Evolutionary conservation across 2,797 vertebrate species (phyloP).

Genomic region (Simalia tracyae): DNA sequence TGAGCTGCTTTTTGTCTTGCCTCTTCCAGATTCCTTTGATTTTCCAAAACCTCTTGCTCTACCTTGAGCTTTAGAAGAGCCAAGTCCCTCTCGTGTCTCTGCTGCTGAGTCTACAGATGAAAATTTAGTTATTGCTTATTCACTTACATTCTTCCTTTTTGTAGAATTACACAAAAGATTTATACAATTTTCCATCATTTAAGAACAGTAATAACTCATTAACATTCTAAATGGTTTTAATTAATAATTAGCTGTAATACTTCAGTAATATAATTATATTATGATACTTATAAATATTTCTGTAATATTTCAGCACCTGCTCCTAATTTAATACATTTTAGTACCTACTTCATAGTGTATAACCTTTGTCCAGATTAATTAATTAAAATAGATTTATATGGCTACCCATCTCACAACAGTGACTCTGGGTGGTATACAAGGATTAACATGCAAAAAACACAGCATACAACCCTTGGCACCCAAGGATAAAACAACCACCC

Average conservation of each 20-base stretch:
- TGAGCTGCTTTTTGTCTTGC: constrained; percentile 85
- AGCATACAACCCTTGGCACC: not conserved
- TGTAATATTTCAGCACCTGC: not conserved
- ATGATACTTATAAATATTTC: not conserved
- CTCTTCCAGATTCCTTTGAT: constrained; percentile 87
- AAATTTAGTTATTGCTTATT: not conserved
- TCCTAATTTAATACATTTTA: not conserved
- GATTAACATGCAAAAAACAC: not conserved
- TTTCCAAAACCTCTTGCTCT: constrained; percentile 88
- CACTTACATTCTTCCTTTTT: not conserved
- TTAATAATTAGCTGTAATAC: not conserved
- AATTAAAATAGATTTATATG: not conserved
- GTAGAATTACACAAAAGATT: not conserved
- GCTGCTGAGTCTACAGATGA: constrained; percentile 85
- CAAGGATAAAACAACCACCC: not conserved
- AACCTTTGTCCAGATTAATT: not conserved
- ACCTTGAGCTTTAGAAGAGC: constrained; percentile 89
- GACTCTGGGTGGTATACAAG: not conserved
- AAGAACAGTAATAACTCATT: not conserved
- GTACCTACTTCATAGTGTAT: not conserved
- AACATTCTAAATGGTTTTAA: not conserved
- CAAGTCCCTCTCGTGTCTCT: constrained; percentile 87
- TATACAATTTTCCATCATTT: not conserved
- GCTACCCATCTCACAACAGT: not conserved
- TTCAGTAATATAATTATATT: not conserved